Evolutionary conservation across 2,113 vertebrate species (phyloP), one percentile per base, ranked within the genome.

Genomic region (Pholis gunnellus): DNA sequence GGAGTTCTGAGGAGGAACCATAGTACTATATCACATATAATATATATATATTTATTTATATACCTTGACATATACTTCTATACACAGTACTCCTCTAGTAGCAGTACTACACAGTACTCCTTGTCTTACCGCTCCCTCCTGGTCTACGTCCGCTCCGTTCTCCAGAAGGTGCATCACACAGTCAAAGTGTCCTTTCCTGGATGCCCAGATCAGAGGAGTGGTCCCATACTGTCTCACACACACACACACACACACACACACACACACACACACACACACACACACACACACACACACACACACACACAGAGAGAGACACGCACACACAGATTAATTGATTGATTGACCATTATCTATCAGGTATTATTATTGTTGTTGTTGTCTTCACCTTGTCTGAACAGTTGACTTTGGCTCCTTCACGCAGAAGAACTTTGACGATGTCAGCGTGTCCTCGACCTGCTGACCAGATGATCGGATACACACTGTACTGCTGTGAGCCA

Each of bases 391-490:
- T 99, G 86, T 99, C 98, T 38, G 98, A 99, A 88, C 98, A 99
- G 95, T 99, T 99, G 94, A 98, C 98, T 84, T 99, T 99, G 29
- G 98, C 97, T 67, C 97, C 97, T 31, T 97, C 81, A 8, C 96
- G 91, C 76, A 99, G 94, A 61, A 99, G 88, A 6, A 98, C 93
- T 56, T 97, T 95, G 1, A 99, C 97, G 69, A 99, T 97, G 60
- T 97, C 95, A 0, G 96, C 94, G 48, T 99, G 98, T 64, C 98
- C 98, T 69, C 98, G 95, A 20, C 98, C 98, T 0, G 98, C 97
- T 4, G 98, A 97, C 98, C 98, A 99, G 83, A 99, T 99, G 92
- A 99, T 97, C 5, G 98, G 98, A 85, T 99, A 99, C 77, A 99
- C 97, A 14, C 97, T 99, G 91, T 99, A 99, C 95, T 99, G 98